These are phyloP conservation scores for Bos javanicus DNA, from an alignment of 2,113 vertebrate genomes.

Conservation along the genomic window DNA sequence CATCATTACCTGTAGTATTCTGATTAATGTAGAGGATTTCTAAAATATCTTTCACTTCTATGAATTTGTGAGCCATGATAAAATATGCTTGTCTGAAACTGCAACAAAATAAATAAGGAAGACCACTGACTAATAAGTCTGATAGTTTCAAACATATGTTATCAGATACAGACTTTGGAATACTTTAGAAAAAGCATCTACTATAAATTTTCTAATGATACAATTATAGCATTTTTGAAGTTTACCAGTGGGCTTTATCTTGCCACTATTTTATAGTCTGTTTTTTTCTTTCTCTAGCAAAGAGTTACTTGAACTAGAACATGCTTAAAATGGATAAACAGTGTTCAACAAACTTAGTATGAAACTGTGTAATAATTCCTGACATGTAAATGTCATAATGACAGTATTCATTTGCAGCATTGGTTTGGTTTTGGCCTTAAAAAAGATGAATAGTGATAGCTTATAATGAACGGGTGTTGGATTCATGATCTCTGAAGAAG, in stretches of 20 bases:
- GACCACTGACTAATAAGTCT: background rate
- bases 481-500: background rate
- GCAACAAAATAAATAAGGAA: background rate
- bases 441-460: background rate
- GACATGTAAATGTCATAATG: constrained; percentile 29
- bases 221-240: background rate
- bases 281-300: background rate
- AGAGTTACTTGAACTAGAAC: background rate
- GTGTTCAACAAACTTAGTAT: background rate
- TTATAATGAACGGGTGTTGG: rapidly evolving
- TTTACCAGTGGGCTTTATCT: background rate
- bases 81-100: background rate
- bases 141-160: background rate
- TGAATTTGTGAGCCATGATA: background rate
- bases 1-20: background rate
- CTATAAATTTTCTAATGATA: background rate
- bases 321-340: background rate
- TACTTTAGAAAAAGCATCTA: background rate
- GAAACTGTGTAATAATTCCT: background rate
- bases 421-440: constrained; percentile 11
- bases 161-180: background rate
- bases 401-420: background rate
- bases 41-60: background rate
- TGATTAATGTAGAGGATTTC: background rate
- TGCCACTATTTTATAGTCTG: background rate